phyloP scores from a whole-genome alignment of 2,113 vertebrate genomes.

The Bubalus kerabau region DNA sequence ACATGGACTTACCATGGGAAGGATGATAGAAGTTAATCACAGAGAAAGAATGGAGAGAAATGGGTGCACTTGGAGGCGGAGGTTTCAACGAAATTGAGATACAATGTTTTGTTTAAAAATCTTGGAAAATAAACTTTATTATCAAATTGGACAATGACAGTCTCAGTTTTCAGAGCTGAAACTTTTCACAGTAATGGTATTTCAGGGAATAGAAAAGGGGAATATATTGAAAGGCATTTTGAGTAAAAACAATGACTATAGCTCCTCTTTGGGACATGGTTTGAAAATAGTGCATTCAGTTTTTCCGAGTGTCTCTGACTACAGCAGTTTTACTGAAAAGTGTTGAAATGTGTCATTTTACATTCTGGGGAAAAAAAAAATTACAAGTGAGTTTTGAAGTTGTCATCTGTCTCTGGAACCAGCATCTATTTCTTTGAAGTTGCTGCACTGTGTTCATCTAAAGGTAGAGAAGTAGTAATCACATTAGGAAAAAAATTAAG shows the following conservation, averaged over 20 bases:
- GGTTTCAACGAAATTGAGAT: not conserved
- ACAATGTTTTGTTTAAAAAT: not conserved
- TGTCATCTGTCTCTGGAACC: not conserved
- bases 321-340: not conserved
- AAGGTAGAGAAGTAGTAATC: not conserved
- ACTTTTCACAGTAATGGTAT: not conserved
- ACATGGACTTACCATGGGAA: not conserved
- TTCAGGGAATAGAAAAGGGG: not conserved
- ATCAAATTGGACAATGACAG: not conserved
- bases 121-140: not conserved
- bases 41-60: not conserved
- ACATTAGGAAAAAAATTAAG: not conserved
- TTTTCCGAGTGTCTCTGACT: not conserved
- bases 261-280: not conserved
- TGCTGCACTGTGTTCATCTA: not conserved
- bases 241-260: not conserved
- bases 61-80: not conserved
- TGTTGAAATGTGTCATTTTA: not conserved
- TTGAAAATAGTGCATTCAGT: not conserved
- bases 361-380: not conserved
- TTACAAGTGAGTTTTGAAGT: not conserved
- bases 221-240: not conserved
- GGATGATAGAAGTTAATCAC: not conserved
- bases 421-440: not conserved
- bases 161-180: not conserved